Evolutionary conservation across 2,797 vertebrate species (phyloP), one percentile per base, ranked within the genome.

Genomic region (Hyperoplus immaculatus): DNA sequence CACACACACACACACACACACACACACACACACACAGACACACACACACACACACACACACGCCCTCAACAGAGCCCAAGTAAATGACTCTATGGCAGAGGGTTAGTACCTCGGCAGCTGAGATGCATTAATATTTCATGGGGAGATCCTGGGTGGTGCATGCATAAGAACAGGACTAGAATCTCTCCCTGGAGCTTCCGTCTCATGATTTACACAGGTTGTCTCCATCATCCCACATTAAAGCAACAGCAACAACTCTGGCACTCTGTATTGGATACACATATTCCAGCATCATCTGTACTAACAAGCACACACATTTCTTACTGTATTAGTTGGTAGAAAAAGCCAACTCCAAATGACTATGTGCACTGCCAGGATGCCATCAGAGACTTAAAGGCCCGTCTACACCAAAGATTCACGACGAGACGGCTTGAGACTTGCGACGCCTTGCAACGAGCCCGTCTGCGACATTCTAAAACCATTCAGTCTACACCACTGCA

Each of bases 111-210:
- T 89, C 82, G 88, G 89, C 84, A 81, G 85, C 82, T 42, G 53
- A 75, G 83, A 72, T 53, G 66, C 80, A 89, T 94, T 88, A 83
- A 93, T 94, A 92, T 90, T 94, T 93, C 45, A 94, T 87, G 69
- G 68, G 77, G 80, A 87, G 75, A 91, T 88, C 78, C 91, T 87
- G 85, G 84, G 80, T 82, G 81, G 83, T 74, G 77, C 66, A 47
- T 73, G 65, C 76, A 70, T 78, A 71, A 53, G 82, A 82, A 62
- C 82, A 78, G 77, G 74, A 85, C 85, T 80, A 75, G 47, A 77
- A 72, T 65, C 72, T 54, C 54, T 84, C 72, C 62, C 55, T 5
- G 15, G 61, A 67, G 75, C 75, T 59, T 80, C 49, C 36, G 29
- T 42, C 59, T 74, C 78, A 77, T 80, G 38, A 36, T 57, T 72